Base-by-base conservation (phyloP, 2,797 vertebrate species). In the Xiphorhynchus erythropygius region DNA sequence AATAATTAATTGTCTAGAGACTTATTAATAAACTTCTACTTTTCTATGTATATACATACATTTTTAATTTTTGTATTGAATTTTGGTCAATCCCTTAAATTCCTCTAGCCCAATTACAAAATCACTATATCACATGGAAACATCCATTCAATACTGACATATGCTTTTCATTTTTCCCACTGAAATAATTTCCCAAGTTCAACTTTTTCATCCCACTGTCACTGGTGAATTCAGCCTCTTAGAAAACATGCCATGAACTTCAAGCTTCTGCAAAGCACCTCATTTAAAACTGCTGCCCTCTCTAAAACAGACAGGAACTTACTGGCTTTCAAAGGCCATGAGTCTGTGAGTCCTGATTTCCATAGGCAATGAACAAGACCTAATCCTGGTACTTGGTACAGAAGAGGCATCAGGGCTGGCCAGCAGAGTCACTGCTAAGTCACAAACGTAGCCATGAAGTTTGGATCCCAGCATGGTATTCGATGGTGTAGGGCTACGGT, bases 401-500 rank as follows among this genome's bases (percentile, higher is more conserved):
- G 33, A 69, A 65, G 41, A 39, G 9, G 28, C 25, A 37, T 41
- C 49, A 52, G 39, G 23, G 22, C 27, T 86, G 52, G 17, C 17
- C 4, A 4, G 23, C 17, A 75, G 74, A 64, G n/a, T 19, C 49
- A 9, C 37, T 0, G 0, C 41, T 35, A 86, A 5, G 16, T 35
- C 73, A 37, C 44, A 86, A 37, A 55, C 4, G 6, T 7, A 42
- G 23, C 25, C 3, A 4, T 33, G 33, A 52, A n/a, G 4, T 60
- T 52, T 71, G 46, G 18, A 60, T 57, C 13, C 15, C 50, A 44
- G 8, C 25, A 8, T 23, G 60, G 28, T 14, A 16, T 63, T 77
- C 39, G 71, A 12, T 7, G 42, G 9, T 0, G 0, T 4, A 55
- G 28, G 18, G 21, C 23, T 56, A 19, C 24, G 33, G 57, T 33